These are phyloP conservation scores for Caenorhabditis angaria DNA, from an alignment of 2,888 invertebrate genomes.

Conservation along the genomic window DNA sequence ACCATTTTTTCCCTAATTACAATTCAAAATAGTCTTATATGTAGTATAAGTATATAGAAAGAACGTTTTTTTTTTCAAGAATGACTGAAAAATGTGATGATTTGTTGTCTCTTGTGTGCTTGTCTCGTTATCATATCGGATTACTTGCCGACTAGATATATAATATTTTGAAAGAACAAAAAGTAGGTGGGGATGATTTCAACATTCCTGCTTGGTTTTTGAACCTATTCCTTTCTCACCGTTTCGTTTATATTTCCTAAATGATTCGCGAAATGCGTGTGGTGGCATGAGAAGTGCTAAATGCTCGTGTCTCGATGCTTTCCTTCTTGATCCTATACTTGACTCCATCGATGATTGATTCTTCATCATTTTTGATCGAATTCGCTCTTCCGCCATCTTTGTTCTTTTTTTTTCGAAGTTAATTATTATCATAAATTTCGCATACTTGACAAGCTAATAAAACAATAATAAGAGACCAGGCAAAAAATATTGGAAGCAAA, in stretches of 20 bases:
- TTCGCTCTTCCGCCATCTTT: slow-evolving; percentile 39
- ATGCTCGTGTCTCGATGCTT: slow-evolving; percentile 6
- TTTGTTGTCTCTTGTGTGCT: background rate
- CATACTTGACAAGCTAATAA: background rate
- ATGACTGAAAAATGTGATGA: background rate
- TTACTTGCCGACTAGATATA: slow-evolving; percentile 10
- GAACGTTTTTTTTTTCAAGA: background rate
- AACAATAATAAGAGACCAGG: background rate
- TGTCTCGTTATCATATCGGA: slow-evolving; percentile 22
- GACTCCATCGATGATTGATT: slow-evolving; percentile 33
- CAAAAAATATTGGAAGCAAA: background rate
- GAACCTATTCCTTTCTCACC: slow-evolving; percentile 16
- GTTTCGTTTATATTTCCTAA: slow-evolving; percentile 36
- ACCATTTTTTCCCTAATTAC: too few relatives aligned
- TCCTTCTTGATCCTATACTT: slow-evolving; percentile 13
- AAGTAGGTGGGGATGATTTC: background rate
- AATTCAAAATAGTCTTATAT: background rate
- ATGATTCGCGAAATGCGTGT: slow-evolving; percentile 32
- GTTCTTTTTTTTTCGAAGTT: background rate
- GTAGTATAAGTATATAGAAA: too few relatives aligned
- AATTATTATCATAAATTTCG: background rate
- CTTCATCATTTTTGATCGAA: slow-evolving; percentile 25
- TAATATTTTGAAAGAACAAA: background rate
- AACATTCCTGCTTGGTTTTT: slow-evolving; percentile 10
- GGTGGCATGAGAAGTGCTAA: slow-evolving; percentile 38